Percentiles rank a stretch among this genome's conserved stretches.
phyloP scores from a whole-genome alignment of 2,113 vertebrate species.

The Callithrix jacchus region DNA sequence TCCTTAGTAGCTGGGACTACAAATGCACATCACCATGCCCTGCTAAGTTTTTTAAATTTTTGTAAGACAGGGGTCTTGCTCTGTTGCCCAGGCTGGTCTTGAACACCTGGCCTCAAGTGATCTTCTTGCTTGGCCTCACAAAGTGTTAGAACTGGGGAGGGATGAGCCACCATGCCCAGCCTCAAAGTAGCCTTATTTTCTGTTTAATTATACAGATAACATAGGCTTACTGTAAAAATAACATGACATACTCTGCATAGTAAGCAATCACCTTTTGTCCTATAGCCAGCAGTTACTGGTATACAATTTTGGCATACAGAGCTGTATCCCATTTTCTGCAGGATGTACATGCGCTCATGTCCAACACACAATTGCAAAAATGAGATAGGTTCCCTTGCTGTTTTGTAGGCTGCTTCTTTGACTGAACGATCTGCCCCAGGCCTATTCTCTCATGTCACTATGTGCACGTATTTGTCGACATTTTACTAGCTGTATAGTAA shows the following conservation, averaged over 20 bases:
- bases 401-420: neutral
- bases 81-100: too few species aligned
- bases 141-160: too few species aligned
- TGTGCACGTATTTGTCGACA: neutral
- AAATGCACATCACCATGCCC: too few species aligned
- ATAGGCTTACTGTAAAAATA: neutral
- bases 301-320: neutral
- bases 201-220: neutral
- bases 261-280: neutral
- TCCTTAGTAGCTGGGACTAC: too few species aligned
- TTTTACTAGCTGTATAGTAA: neutral
- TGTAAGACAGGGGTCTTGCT: too few species aligned
- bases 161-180: too few species aligned
- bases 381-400: fast-evolving
- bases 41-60: too few species aligned
- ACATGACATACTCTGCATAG: neutral
- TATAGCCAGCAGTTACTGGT: neutral
- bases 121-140: too few species aligned
- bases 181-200: neutral
- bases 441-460: neutral
- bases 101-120: too few species aligned
- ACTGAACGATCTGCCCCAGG: neutral
- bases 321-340: neutral
- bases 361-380: too few species aligned
- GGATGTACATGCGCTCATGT: neutral